Evolutionary conservation across 2,888 invertebrate genomes (phyloP), one percentile per base, ranked within the genome.

Genomic region (Drosophila kuntzei): DNA sequence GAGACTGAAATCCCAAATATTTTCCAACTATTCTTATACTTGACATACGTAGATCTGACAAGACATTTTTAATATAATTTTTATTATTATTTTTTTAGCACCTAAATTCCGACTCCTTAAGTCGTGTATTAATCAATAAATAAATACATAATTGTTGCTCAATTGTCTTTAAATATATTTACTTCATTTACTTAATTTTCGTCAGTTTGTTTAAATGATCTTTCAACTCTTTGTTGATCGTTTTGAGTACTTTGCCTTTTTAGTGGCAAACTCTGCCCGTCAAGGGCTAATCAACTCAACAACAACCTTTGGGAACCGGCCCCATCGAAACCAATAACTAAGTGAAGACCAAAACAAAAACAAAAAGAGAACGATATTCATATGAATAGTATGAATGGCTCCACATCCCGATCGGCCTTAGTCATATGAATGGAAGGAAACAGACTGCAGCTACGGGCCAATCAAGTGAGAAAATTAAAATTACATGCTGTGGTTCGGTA

Each of bases 381-480:
- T 51, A 62, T 66, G 65, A 63, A 71, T 63, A 41, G 63, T 49
- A 66, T 74, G 74, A 80, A 80, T 75, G 78, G 59, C 47, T 34
- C 46, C 32, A 54, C 37, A 37, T 18, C 39, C 55, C 55, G 29
- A 18, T 34, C 46, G 25, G 36, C 43, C 22, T 55, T 12, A 51
- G 43, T 46, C 62, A 69, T 62, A 80, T 77, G 80, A 80, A 76
- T 78, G 80, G 63, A 53, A 67, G 51, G 63, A 53, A 67, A 49
- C 51, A 57, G 63, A 58, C 29, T 53, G 51, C 49, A 59, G 71
- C 71, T 58, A 20, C n/a, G 61, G 88, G 69, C 89, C 89, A 86
- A 86, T 86, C 85, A 87, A 89, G 89, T 89, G 85, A 80, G 89
- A 89, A 89, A 86, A 86, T 86, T 86, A 84, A 89, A 86, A 89